Conservation (phyloP, 2,797 vertebrate genomes). For the Aythya fuligula region DNA sequence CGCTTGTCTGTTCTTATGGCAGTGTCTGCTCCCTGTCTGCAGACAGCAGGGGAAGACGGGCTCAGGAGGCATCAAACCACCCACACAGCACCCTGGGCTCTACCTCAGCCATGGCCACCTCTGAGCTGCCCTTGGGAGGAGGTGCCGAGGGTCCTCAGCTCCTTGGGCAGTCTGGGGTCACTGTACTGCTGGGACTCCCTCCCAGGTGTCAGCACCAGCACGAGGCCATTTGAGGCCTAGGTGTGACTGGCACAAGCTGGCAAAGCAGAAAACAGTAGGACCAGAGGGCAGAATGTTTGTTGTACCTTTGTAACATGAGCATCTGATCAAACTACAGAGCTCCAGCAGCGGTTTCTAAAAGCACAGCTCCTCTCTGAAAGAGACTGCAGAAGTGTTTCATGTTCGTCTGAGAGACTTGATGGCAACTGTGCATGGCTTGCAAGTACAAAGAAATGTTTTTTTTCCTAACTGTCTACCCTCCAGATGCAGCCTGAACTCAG, state of each 20-base stretch:
- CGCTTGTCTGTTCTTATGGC: fast-evolving
- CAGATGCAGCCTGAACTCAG: neutral
- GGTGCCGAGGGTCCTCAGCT: neutral
- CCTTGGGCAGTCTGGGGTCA: neutral
- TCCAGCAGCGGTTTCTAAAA: neutral
- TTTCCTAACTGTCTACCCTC: neutral
- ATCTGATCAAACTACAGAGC: neutral
- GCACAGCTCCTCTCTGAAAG: neutral
- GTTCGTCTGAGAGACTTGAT: neutral
- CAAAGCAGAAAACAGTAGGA: neutral
- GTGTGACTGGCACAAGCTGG: neutral
- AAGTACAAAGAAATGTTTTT: neutral
- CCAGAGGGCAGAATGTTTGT: neutral
- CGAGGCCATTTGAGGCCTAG: fast-evolving
- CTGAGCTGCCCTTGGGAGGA: neutral
- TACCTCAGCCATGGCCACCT: neutral
- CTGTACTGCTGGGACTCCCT: neutral
- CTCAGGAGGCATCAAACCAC: neutral
- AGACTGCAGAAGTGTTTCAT: neutral
- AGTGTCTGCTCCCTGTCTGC: neutral
- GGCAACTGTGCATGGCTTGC: neutral
- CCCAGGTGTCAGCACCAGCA: neutral
- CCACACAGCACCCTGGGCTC: neutral
- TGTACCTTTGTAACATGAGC: neutral
- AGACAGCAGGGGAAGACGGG: neutral